Evolutionary conservation across 2,888 invertebrate species (phyloP), one percentile per base, ranked within the genome.

Genomic region (Mellilla xanthometata): DNA sequence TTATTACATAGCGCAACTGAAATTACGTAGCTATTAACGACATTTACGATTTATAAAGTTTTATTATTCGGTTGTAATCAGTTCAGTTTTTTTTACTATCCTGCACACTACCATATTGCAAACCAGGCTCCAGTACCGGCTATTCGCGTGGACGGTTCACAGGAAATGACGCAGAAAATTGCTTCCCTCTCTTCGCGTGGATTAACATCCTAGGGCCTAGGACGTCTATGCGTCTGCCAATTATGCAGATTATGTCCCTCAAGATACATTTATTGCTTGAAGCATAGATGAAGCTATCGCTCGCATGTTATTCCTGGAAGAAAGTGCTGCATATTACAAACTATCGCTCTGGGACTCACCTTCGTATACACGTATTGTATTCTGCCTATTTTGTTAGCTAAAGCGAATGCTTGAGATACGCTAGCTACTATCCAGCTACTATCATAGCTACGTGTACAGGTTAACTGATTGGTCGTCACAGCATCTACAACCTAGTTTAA

Each of bases 111-210:
- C 2, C n/a, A 2, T 8, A 24, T 7, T 24, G 24, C 8, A 8
- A 24, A 24, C 24, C 24, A 24, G 8, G 7, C 24, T 24, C 5
- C 13, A 7, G 28, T 28, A 28, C 28, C 75, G 61, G 54, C 71
- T 66, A 72, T 72, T 71, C 65, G 71, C 72, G 72, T 72, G 79
- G 76, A 73, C 83, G 81, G 76, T 78, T 79, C 71, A 48, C 60
- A 78, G 88, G 88, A 88, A 88, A 89, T 88, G 88, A 86, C 82
- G 84, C 81, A 79, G 88, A 89, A 89, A 89, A 89, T 89, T 89
- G 88, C 81, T 69, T 76, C 76, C 74, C 75, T 74, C 80, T 80
- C 36, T 42, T 38, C 81, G 81, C 80, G 73, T 85, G 86, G 83
- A 86, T 83, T 79, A 84, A 88, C 87, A 86, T 87, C 85, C 85